phyloP scores from a whole-genome alignment of 2,113 vertebrate genomes.

The Carassius carassius region DNA sequence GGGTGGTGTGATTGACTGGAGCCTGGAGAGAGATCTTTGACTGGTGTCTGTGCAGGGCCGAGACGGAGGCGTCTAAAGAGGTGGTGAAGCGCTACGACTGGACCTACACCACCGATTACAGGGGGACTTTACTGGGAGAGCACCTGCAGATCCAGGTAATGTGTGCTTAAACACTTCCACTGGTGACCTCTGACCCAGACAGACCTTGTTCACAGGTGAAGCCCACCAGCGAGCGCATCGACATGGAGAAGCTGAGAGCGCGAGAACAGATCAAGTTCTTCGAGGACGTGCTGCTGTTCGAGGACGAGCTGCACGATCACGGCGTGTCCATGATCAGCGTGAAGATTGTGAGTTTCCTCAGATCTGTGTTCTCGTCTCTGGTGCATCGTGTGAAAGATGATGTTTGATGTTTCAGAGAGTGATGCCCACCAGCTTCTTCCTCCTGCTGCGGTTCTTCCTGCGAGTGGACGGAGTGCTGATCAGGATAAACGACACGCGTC shows the following conservation, averaged over 20 bases:
- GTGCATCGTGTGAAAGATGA: background rate
- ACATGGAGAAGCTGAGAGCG: conserved; percentile 92
- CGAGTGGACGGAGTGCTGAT: conserved; percentile 95
- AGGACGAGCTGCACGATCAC: conserved; percentile 97
- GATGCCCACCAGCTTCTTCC: conserved; percentile 97
- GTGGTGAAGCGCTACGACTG: conserved; percentile 76
- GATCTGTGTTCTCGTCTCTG: background rate
- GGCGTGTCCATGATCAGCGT: conserved; percentile 94
- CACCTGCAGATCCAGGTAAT: conserved; percentile 78
- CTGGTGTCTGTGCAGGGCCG: conserved; percentile 73
- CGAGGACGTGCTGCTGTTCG: conserved; percentile 94
- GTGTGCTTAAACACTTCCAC: background rate
- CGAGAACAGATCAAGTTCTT: conserved; percentile 97
- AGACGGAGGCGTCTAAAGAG: conserved; percentile 92
- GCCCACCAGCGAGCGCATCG: conserved; percentile 87
- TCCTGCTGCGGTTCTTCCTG: conserved; percentile 91
- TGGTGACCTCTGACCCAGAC: too few species aligned
- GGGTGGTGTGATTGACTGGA: background rate
- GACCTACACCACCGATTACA: conserved; percentile 64
- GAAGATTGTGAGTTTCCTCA: conserved; percentile 86
- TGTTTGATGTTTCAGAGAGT: conserved; percentile 82
- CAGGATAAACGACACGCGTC: conserved; percentile 91
- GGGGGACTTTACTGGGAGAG: conserved; percentile 89
- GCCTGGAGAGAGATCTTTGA: background rate
- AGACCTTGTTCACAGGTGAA: conserved; percentile 72